Evolutionary conservation across 2,797 vertebrate species (phyloP).

Genomic region (Clarias fuscus): DNA sequence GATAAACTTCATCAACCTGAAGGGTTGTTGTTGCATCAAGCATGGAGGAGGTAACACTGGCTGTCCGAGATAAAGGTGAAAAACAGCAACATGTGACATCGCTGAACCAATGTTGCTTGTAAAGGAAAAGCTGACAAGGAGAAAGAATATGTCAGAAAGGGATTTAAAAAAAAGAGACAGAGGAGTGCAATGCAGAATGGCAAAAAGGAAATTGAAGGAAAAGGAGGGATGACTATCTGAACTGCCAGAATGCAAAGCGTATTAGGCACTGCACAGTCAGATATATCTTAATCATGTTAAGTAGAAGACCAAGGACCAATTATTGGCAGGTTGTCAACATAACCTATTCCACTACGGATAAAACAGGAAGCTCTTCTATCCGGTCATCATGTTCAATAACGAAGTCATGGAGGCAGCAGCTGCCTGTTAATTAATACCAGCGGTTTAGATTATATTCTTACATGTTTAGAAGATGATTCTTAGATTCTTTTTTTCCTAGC

Average conservation of each 20-base stretch:
- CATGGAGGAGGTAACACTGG: constrained; percentile 22
- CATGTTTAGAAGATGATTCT: no score
- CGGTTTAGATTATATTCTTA: background rate
- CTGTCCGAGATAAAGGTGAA: constrained; percentile 37
- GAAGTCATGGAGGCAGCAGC: constrained; percentile 24
- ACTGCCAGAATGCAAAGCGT: constrained; percentile 27
- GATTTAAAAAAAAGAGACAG: constrained; percentile 21
- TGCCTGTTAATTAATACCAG: constrained; percentile 41
- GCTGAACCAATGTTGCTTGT: constrained; percentile 23
- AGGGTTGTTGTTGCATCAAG: constrained; percentile 21
- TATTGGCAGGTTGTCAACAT: constrained; percentile 68
- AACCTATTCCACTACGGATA: constrained; percentile 34
- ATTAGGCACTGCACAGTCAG: constrained; percentile 45
- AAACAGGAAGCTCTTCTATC: constrained; percentile 27
- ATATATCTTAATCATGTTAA: constrained; percentile 72
- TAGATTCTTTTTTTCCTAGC: no score
- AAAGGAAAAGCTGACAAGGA: background rate
- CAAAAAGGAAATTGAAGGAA: background rate
- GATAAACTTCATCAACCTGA: constrained; percentile 37
- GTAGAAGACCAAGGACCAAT: constrained; percentile 63
- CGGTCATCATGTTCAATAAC: constrained; percentile 36
- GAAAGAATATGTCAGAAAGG: constrained; percentile 17
- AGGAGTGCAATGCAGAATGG: background rate
- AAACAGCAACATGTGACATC: constrained; percentile 29
- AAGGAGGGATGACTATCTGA: constrained; percentile 18